Evolutionary conservation across 1,140 invertebrate species (phyloP), one percentile per base, ranked within the genome.

Genomic region (Temnothorax longispinosus): DNA sequence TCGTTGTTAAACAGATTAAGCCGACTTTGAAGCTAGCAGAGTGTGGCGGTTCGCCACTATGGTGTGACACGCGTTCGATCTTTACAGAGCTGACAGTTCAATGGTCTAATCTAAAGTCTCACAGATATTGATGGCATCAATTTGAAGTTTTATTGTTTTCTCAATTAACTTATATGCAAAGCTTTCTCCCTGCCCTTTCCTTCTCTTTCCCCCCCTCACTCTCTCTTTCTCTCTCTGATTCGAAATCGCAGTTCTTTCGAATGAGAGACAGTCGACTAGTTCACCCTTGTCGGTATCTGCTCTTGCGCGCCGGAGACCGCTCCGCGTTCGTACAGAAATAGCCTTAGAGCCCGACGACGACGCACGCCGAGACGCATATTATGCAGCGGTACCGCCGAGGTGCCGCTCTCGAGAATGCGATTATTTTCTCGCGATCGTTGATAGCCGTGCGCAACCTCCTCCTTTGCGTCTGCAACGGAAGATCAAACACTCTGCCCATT

Each of bases 301-400:
- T 81, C 41, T 87, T 65, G 80, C 88, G 65, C 77, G 88, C 84
- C 89, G 85, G 85, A 90, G 89, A 85, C 85, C 67, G 89, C 89
- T 74, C 84, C 88, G 85, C 78, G 88, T 85, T 80, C 85, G 89
- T 90, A 90, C 89, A 90, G 89, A 90, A 90, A 90, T 90, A 90
- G 77, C 89, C 80, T 87, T 81, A 89, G 67, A 90, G 85, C 80
- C 65, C 86, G 88, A 88, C 86, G 76, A 81, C 78, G 65, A 71
- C 78, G 88, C 86, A 78, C 60, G 76, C 41, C 84, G 88, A 89
- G 88, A 89, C 88, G 89, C 76, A 50, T 82, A 88, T 89, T 89
- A 90, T 86, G 86, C 87, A 88, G 74, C 87, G 78, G 76, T 90
- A 90, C 89, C 88, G 72, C 13, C 80, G 77, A 84, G 69, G 77